These are phyloP conservation scores for Pristionchus japonicus DNA, from an alignment of 2,888 invertebrate genomes.

Conservation along the genomic window DNA sequence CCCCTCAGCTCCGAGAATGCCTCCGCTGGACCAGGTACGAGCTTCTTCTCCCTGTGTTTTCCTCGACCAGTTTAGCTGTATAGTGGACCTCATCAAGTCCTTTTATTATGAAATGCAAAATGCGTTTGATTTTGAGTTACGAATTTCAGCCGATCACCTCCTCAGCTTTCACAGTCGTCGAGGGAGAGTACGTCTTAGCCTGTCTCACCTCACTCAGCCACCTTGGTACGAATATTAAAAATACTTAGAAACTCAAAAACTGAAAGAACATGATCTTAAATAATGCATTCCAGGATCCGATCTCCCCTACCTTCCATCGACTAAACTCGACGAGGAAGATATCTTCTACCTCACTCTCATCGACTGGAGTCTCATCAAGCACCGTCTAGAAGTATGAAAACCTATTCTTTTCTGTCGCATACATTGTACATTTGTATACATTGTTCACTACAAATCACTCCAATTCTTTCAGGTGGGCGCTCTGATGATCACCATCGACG, in stretches of 20 bases:
- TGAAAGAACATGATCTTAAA: background rate
- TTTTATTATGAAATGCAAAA: no score
- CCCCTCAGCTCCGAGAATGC: background rate
- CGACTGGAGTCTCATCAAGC: constrained; percentile 46
- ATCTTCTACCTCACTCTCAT: constrained; percentile 48
- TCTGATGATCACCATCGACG: constrained; percentile 45
- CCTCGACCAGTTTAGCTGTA: no score
- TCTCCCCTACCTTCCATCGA: constrained; percentile 43
- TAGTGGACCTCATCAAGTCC: no score
- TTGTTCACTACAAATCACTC: no score
- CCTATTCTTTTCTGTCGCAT: background rate
- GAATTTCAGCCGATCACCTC: constrained; percentile 42
- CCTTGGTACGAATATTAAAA: constrained; percentile 50
- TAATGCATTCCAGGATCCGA: constrained; percentile 33
- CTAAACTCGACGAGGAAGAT: constrained; percentile 42
- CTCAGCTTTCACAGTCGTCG: constrained; percentile 49
- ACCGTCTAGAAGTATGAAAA: constrained; percentile 46
- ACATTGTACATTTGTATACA: background rate
- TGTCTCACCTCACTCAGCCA: constrained; percentile 59
- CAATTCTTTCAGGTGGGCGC: constrained; percentile 1
- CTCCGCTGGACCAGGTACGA: background rate
- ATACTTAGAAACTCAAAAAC: background rate
- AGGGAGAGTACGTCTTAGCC: constrained; percentile 62
- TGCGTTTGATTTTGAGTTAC: no score
- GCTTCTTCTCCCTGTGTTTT: background rate